Conservation (phyloP, 2,113 vertebrate species). For the Phaetusa simplex region DNA sequence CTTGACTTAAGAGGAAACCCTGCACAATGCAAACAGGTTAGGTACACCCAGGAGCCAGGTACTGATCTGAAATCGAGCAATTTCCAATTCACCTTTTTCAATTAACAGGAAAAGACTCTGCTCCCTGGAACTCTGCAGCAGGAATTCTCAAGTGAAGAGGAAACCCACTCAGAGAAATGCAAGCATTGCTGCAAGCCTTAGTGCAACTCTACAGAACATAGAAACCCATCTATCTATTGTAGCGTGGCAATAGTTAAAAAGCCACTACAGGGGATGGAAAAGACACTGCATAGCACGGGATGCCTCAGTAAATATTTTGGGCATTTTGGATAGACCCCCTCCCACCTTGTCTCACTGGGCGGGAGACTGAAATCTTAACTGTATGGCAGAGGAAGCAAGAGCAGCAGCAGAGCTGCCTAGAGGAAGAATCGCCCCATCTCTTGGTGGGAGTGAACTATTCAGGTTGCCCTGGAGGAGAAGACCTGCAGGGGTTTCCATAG, state of each 20-base stretch:
- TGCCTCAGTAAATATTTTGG: background rate
- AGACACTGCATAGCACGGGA: background rate
- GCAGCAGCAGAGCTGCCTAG: background rate
- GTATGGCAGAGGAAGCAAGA: background rate
- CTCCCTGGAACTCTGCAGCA: background rate
- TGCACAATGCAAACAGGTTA: fast-evolving
- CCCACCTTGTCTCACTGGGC: background rate
- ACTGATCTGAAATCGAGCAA: background rate
- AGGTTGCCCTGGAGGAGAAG: background rate
- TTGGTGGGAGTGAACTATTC: background rate
- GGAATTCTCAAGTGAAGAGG: background rate
- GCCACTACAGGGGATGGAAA: background rate
- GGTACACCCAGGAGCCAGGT: background rate
- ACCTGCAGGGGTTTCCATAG: background rate
- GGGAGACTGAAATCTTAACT: background rate
- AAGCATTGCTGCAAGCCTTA: background rate
- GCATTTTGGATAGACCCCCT: background rate
- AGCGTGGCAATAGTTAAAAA: background rate
- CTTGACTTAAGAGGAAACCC: background rate
- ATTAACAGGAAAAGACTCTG: background rate
- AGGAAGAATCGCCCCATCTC: background rate
- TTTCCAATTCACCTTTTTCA: background rate
- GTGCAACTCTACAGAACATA: background rate
- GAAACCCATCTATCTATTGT: background rate
- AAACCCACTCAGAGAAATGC: background rate